A percentile compares a stretch with the other conserved stretches of the same genome.
Evolutionary conservation across 2,113 vertebrate species (phyloP).

Genomic region (Eidolon helvum): DNA sequence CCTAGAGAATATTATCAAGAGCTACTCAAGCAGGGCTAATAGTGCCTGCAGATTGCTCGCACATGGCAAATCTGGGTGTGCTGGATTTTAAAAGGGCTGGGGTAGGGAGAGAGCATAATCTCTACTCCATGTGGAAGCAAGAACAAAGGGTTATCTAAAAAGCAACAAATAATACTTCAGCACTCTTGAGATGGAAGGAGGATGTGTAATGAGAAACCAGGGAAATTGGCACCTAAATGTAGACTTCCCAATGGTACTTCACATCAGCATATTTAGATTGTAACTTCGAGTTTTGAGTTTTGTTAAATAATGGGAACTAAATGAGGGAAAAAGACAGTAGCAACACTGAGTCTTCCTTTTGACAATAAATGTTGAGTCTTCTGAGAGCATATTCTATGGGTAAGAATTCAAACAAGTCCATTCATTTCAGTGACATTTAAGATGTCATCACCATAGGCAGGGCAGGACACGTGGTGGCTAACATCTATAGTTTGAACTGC

Average conservation of each 20-base stretch:
- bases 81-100: conserved; percentile 79
- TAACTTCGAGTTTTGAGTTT: neutral
- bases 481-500: neutral
- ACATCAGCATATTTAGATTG: neutral
- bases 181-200: conserved; percentile 32
- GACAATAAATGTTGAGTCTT: neutral
- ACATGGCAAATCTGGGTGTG: conserved; percentile 77
- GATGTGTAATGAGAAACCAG: neutral
- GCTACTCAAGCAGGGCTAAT: conserved; percentile 84
- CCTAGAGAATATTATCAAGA: conserved; percentile 80
- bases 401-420: neutral
- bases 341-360: neutral
- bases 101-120: conserved; percentile 72
- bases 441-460: neutral
- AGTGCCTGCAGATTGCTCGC: conserved; percentile 81
- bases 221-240: neutral
- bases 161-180: conserved; percentile 71
- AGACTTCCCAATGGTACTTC: neutral
- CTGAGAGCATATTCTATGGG: neutral
- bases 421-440: neutral
- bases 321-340: neutral
- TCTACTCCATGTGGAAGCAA: conserved; percentile 65
- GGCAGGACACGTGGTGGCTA: neutral
- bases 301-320: neutral
- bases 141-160: conserved; percentile 69